A percentile compares a stretch with the other conserved stretches of the same genome.
Conservation (phyloP, 2,797 vertebrate species). For the Anguilla anguilla region DNA sequence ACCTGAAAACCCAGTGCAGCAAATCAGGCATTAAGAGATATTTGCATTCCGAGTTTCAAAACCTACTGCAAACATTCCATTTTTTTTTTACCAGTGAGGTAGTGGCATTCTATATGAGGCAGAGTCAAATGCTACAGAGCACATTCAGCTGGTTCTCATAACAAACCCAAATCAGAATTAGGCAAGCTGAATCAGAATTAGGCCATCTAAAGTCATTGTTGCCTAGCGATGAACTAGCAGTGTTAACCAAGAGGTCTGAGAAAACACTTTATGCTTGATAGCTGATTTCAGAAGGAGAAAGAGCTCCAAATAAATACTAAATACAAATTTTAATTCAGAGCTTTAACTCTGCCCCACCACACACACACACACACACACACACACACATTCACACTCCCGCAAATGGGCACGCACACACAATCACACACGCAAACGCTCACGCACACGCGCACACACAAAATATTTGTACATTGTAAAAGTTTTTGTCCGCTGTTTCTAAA, state of each 20-base stretch:
- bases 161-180: neutral
- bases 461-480: too few species aligned
- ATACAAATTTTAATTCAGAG: neutral
- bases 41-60: neutral
- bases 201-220: too few species aligned
- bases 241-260: neutral
- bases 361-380: neutral
- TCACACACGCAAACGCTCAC: neutral
- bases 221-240: neutral
- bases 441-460: constrained; percentile 8
- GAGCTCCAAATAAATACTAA: neutral
- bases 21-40: neutral
- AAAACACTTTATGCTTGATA: neutral
- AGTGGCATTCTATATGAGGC: neutral
- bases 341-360: neutral
- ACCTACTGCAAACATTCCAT: neutral
- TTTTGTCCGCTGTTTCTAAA: too few species aligned
- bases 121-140: neutral
- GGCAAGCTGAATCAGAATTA: neutral
- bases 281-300: neutral
- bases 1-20: neutral
- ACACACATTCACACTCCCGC: too few species aligned
- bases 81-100: neutral
- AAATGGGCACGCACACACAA: neutral
- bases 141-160: neutral